Conservation (phyloP, 1,140 invertebrate species). For the Orussus abietinus region DNA sequence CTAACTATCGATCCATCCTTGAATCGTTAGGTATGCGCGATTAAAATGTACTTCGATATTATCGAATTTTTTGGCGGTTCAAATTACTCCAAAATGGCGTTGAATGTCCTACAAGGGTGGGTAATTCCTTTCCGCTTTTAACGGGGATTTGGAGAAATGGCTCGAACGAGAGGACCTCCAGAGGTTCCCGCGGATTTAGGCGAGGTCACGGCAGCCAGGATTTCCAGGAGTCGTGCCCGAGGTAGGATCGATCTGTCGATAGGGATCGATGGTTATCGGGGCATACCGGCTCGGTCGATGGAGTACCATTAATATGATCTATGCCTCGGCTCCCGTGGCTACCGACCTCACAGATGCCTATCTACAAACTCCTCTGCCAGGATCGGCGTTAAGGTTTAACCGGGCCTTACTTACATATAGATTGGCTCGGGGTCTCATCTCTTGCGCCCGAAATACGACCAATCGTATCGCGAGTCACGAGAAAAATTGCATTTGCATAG, state of each 20-base stretch:
- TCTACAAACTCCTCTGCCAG: conserved; percentile 7
- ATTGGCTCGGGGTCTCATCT: conserved; percentile 35
- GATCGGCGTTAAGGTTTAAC: conserved; percentile 7
- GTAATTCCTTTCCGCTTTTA: too few relatives aligned
- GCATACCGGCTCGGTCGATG: conserved; percentile 17
- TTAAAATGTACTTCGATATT: too few relatives aligned
- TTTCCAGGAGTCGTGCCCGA: too few relatives aligned
- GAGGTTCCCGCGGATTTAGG: background rate
- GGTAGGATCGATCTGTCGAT: conserved; percentile 31
- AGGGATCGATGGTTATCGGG: conserved; percentile 26
- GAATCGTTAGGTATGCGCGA: too few relatives aligned
- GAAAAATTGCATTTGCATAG: conserved; percentile 40
- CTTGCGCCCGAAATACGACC: conserved; percentile 35
- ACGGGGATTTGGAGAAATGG: too few relatives aligned
- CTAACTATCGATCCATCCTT: too few relatives aligned
- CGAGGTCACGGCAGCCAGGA: conserved; percentile 2
- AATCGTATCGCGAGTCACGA: conserved; percentile 21
- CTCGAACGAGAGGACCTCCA: too few relatives aligned
- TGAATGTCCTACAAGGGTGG: too few relatives aligned
- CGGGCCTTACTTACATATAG: conserved; percentile 39
- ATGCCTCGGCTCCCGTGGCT: conserved; percentile 32
- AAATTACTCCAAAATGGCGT: too few relatives aligned
- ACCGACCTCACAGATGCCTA: conserved; percentile 30
- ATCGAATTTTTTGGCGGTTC: too few relatives aligned
- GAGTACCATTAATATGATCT: conserved; percentile 42